Conservation (phyloP, 23 tunicate genomes). For the Trididemnum nubilum region DNA sequence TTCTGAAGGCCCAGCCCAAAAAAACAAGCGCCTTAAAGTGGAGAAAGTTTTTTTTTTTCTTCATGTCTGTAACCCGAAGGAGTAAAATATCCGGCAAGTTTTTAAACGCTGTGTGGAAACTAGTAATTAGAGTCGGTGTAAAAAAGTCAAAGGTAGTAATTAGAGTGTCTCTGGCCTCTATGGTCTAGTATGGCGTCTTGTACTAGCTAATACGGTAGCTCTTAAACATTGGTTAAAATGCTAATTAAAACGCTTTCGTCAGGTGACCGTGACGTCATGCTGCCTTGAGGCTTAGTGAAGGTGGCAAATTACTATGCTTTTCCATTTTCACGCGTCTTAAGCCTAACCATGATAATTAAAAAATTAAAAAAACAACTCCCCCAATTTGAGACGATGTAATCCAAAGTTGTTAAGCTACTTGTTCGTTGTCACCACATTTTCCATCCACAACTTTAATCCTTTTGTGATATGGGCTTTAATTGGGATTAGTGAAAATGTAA, state of each 20-base stretch:
- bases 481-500: no score
- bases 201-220: background rate
- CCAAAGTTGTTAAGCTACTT: no score
- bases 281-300: background rate
- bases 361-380: no score
- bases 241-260: background rate
- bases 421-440: no score
- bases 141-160: background rate
- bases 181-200: background rate
- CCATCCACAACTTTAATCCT: no score
- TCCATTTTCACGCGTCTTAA: no score
- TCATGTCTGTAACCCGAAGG: background rate
- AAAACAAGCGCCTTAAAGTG: background rate
- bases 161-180: background rate
- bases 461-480: no score
- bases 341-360: no score
- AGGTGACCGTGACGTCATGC: background rate
- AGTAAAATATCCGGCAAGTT: background rate
- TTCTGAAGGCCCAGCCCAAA: background rate
- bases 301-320: background rate
- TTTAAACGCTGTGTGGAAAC: background rate
- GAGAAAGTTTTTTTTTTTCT: background rate
- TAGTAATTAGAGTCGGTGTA: background rate
- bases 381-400: no score
- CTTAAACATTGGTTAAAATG: background rate